phyloP scores from a whole-genome alignment of 2,797 vertebrate species.

The Sebastiscus tertius region DNA sequence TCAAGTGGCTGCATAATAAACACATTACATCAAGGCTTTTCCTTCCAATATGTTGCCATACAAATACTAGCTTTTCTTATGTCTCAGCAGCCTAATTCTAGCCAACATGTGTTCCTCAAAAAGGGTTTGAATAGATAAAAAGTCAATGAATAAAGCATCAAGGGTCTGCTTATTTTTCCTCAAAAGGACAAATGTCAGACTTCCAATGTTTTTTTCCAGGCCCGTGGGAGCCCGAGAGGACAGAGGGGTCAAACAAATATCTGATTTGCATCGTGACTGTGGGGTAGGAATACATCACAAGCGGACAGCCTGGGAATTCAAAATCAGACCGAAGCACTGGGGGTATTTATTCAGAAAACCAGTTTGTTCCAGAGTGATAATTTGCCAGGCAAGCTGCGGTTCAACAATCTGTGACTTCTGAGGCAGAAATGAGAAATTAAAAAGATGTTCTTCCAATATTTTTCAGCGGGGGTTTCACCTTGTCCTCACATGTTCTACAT shows the following conservation, averaged over 20 bases:
- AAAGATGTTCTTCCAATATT: not conserved
- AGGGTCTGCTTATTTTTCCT: conserved; percentile 22
- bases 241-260: conserved; percentile 60
- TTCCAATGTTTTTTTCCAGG: conserved; percentile 17
- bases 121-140: not conserved
- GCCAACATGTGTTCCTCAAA: not conserved
- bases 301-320: conserved; percentile 40
- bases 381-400: not conserved
- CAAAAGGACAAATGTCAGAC: conserved; percentile 52
- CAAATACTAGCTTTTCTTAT: no score
- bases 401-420: not conserved
- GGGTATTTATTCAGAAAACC: conserved; percentile 7
- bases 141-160: conserved; percentile 24
- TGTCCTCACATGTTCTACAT: conserved; percentile 41
- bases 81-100: not conserved
- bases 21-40: no score
- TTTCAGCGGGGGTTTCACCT: conserved; percentile 20
- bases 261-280: conserved; percentile 54
- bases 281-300: conserved; percentile 35
- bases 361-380: conserved; percentile 6
- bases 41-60: no score
- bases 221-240: conserved; percentile 38
- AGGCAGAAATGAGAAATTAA: not conserved
- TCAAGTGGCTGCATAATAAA: not conserved
- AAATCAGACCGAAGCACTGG: conserved; percentile 5